Evolutionary conservation across 2,113 vertebrate genomes (phyloP).

Genomic region (Stomatorhinus ivindoensis): DNA sequence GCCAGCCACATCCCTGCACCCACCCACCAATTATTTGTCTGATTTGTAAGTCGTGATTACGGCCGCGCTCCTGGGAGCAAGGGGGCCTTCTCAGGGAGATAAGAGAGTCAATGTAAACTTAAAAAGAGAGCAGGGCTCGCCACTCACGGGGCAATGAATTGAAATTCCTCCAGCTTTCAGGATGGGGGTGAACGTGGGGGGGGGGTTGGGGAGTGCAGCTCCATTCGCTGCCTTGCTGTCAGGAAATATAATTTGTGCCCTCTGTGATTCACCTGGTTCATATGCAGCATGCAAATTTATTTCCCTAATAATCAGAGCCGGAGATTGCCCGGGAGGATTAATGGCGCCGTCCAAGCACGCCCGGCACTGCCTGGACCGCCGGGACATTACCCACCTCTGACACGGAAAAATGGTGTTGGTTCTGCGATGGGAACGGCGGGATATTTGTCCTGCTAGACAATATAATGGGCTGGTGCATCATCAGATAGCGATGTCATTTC

Average conservation of each 20-base stretch:
- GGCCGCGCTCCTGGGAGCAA: slow-evolving; percentile 74
- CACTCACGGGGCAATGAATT: slow-evolving; percentile 86
- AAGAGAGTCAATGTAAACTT: slow-evolving; percentile 87
- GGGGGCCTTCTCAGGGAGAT: slow-evolving; percentile 65
- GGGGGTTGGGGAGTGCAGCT: slow-evolving; percentile 62
- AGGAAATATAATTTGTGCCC: slow-evolving; percentile 99
- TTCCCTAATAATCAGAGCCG: slow-evolving; percentile 99
- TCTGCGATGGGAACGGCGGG: slow-evolving; percentile 97
- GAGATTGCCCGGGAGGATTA: slow-evolving; percentile 99
- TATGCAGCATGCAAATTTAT: slow-evolving; percentile 99
- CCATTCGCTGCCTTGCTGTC: slow-evolving; percentile 95
- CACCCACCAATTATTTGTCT: slow-evolving; percentile 76
- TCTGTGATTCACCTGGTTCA: slow-evolving; percentile 99
- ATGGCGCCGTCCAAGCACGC: slow-evolving; percentile 96
- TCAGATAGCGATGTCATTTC: slow-evolving; percentile 99
- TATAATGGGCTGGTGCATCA: slow-evolving; percentile 99
- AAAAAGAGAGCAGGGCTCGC: slow-evolving; percentile 83
- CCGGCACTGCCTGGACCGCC: slow-evolving; percentile 67
- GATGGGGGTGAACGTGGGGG: slow-evolving; percentile 45
- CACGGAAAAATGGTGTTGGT: slow-evolving; percentile 99
- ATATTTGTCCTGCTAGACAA: slow-evolving; percentile 99
- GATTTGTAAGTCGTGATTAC: slow-evolving; percentile 74
- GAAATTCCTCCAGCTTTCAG: slow-evolving; percentile 83
- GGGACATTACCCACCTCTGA: slow-evolving; percentile 97
- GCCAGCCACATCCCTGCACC: slow-evolving; percentile 64